Evolutionary conservation across 2,888 invertebrate genomes (phyloP), one percentile per base, ranked within the genome.

Genomic region (Hedychridium roseum): DNA sequence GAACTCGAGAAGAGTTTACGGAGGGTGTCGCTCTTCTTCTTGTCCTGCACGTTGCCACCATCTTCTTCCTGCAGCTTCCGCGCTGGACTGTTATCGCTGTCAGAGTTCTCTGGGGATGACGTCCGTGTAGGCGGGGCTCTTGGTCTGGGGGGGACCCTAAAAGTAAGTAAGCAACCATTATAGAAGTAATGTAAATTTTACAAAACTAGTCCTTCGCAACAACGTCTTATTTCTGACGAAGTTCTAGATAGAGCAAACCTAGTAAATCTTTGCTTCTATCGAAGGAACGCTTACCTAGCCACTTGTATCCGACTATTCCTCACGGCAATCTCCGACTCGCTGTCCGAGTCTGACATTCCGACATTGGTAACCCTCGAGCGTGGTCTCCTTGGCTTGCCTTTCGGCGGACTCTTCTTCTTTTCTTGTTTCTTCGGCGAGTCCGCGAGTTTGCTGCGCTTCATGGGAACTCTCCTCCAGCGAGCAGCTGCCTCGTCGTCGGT

Each of bases 21-120:
- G 42, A 89, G 74, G 0, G 88, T 88, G 64, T 84, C 86, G 63
- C 82, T 87, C 73, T 89, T 89, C 77, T 88, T 89, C 68, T 88
- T 88, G 73, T 89, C 88, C 49, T 85, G 82, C 1, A 84, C 82
- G 7, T 81, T 74, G 39, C 84, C 84, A n/a, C 80, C 80, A 15
- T 71, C 71, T 37, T 81, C 82, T 26, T 80, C 78, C 39, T 81
- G 81, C 17, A 81, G 52, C 45, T 80, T 81, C 7, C 77, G 68
- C 9, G 71, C 71, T 15, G 79, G 79, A 43, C 76, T 75, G 45
- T 76, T 76, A 48, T 78, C 78, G 47, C 74, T 80, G 62, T 78
- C 78, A 2, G 77, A 74, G 47, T 76, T 74, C 28, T 76, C 76
- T 1, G 80, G 79, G 0, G 81, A 81, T 1, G 68, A 79, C 39